Percentiles rank a stretch among this genome's conserved stretches.
Evolutionary conservation across 2,113 vertebrate species (phyloP).

Genomic region (Cisticola juncidis): DNA sequence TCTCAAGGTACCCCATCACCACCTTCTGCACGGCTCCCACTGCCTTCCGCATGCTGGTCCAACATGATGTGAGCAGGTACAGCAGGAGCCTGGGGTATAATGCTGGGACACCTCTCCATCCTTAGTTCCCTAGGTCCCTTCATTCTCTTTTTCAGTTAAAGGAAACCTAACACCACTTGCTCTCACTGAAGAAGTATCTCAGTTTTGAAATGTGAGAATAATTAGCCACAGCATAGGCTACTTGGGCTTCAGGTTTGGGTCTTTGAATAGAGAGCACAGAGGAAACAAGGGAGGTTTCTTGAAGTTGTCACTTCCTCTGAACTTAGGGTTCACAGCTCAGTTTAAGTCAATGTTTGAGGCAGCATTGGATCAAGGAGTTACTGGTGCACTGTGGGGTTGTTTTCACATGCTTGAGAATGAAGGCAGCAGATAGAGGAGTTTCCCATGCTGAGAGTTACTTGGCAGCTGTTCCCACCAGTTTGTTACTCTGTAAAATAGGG

Average conservation of each 20-base stretch:
- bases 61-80: constrained; percentile 77
- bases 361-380: background rate
- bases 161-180: background rate
- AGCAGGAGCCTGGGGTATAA: background rate
- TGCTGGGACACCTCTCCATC: background rate
- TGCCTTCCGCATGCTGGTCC: constrained; percentile 77
- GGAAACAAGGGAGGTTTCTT: background rate
- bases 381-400: background rate
- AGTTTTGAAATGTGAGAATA: background rate
- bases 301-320: background rate
- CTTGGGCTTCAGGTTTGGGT: background rate
- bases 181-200: background rate
- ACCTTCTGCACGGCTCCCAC: constrained; percentile 80
- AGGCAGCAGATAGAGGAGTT: background rate
- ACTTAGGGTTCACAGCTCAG: background rate
- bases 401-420: background rate
- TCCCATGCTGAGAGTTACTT: background rate
- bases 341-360: background rate
- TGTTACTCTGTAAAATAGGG: background rate
- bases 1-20: constrained; percentile 77
- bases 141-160: background rate
- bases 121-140: background rate
- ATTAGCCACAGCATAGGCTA: background rate
- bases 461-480: background rate
- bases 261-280: background rate